Evolutionary conservation across 2,888 invertebrate genomes (phyloP), one percentile per base, ranked within the genome.

Genomic region (Eristalinus sepulchralis): DNA sequence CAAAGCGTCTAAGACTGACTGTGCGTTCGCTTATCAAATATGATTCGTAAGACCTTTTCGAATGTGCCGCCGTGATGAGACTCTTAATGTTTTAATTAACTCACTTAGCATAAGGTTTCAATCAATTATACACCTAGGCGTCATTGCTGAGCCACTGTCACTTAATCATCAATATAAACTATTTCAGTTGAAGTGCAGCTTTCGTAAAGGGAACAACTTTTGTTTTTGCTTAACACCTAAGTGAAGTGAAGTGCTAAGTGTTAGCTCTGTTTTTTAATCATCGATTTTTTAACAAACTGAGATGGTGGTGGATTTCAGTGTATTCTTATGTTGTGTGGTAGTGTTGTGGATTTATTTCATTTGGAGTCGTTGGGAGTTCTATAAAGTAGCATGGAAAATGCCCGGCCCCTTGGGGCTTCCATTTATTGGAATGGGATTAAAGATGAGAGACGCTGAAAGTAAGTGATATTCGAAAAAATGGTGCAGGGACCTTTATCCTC

Each of bases 401-500:
- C 89, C 89, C 11, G 92, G 92, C 1, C 91, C 92, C 1, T 34
- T 90, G n/a, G 92, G 92, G 3, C 88, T 91, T 82, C 92, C 91
- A 0, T 88, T 91, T n/a, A 88, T 91, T 10, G 92, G 91, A 31
- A 82, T 91, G 85, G 92, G 91, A 0, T 76, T 90, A 59, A 88
- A 91, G 67, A 91, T 91, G 91, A 90, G 90, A 91, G 90, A 90
- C 88, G 91, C 92, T 11, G 90, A 91, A 83, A 90, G 91, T 91
- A 73, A 27, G 27, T 27, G 5, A 27, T 3, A 27, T 2, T 27
- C 90, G 90, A 67, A 22, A n/a, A n/a, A n/a, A n/a, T n/a, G n/a
- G n/a, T n/a, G n/a, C n/a, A n/a, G n/a, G n/a, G n/a, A n/a, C n/a
- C n/a, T n/a, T n/a, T n/a, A n/a, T n/a, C n/a, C n/a, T n/a, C n/a